phyloP scores from a whole-genome alignment of 2,888 invertebrate species.

The Mythimna ferrago region DNA sequence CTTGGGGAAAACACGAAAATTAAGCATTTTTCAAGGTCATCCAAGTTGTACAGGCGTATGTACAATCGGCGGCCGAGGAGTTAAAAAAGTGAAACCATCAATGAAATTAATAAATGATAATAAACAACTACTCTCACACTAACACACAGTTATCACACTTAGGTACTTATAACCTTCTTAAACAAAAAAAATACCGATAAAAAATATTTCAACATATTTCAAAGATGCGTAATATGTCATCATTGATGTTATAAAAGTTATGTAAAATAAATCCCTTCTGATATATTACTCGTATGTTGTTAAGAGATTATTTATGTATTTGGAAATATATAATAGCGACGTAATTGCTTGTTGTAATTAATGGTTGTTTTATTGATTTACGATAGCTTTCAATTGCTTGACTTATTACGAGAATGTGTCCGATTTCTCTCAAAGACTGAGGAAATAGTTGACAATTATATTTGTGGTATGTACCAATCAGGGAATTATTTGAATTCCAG shows the following conservation, averaged over 20 bases:
- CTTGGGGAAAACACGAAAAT: too few relatives aligned
- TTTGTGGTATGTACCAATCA: not conserved
- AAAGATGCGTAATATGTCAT: conserved; percentile 31
- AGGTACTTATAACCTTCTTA: too few relatives aligned
- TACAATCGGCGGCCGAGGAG: too few relatives aligned
- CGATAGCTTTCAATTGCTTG: conserved; percentile 1
- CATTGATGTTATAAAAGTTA: conserved; percentile 28
- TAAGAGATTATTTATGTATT: conserved; percentile 40
- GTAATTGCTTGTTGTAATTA: conserved; percentile 30
- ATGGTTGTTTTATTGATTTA: conserved; percentile 37
- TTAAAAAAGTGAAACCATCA: too few relatives aligned
- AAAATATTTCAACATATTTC: conserved; percentile 1
- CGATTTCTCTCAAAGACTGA: not conserved
- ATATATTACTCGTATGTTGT: conserved; percentile 33
- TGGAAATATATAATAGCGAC: conserved; percentile 24
- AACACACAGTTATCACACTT: too few relatives aligned
- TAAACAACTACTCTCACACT: too few relatives aligned
- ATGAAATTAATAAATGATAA: too few relatives aligned
- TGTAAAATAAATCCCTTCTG: conserved; percentile 27
- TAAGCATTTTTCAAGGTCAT: too few relatives aligned
- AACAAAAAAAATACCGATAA: not conserved
- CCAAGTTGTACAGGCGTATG: too few relatives aligned
- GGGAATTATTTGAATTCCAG: not conserved
- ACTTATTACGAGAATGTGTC: not conserved
- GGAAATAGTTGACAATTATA: not conserved